Evolutionary conservation across 2,888 invertebrate genomes (phyloP).

Genomic region (Caenorhabditis doughertyi): DNA sequence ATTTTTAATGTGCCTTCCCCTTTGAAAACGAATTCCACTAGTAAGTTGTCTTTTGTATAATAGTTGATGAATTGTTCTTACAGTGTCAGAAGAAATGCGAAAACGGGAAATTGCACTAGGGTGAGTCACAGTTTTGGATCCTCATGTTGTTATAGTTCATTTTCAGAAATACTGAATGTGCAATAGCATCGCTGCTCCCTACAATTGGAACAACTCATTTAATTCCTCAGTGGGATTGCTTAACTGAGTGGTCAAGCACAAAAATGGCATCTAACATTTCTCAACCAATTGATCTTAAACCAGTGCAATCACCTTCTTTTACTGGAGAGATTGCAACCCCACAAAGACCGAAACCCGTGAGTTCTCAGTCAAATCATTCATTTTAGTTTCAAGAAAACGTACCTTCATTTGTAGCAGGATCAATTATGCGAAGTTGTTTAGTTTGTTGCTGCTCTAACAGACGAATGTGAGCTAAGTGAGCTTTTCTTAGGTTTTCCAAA

Average conservation of each 20-base stretch:
- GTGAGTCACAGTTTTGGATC: constrained; percentile 18
- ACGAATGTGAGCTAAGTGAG: no score
- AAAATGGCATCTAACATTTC: constrained; percentile 28
- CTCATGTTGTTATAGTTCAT: neutral
- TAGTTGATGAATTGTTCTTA: neutral
- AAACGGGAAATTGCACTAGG: constrained; percentile 46
- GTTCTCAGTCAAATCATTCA: no score
- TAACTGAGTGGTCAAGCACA: constrained; percentile 18
- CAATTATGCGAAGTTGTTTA: no score
- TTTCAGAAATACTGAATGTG: constrained; percentile 55
- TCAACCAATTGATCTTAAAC: constrained; percentile 21
- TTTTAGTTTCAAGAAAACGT: no score
- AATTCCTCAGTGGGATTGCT: constrained; percentile 61
- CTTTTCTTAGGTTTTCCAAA: no score
- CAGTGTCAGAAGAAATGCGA: constrained; percentile 36
- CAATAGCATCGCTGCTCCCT: constrained; percentile 50
- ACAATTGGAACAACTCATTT: constrained; percentile 56
- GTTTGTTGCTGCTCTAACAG: no score
- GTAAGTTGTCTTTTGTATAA: constrained; percentile 2
- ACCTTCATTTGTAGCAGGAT: no score
- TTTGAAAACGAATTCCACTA: constrained; percentile 47
- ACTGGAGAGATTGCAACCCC: constrained; percentile 12
- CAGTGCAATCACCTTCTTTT: constrained; percentile 15
- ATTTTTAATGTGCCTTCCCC: constrained; percentile 65
- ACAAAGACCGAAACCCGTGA: constrained; percentile 40